Base-by-base conservation (phyloP, 2,888 invertebrate genomes). In the Keiferia lycopersicella region DNA sequence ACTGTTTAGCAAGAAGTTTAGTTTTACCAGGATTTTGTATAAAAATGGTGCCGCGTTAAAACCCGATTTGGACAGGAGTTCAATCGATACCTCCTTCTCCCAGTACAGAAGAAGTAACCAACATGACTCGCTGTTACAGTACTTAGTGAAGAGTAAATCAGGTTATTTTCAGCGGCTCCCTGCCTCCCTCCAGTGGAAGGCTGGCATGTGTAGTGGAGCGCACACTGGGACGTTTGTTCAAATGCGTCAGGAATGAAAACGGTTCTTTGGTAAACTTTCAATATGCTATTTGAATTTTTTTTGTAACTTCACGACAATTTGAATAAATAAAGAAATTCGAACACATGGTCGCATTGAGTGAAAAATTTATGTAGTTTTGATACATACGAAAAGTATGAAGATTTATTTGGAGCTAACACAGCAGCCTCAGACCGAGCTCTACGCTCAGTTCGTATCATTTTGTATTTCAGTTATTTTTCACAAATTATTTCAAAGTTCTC, bases 161-260 rank as follows among this genome's bases (percentile, higher is more conserved):
- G 26, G 26, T 26, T 26, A 4, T 26, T 26, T 26, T 4, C 26
- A 26, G 26, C 2, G 3, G n/a, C n/a, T n/a, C n/a, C n/a, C n/a
- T n/a, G n/a, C n/a, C n/a, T n/a, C n/a, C n/a, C n/a, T n/a, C n/a
- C n/a, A n/a, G n/a, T n/a, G n/a, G n/a, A n/a, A n/a, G n/a, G n/a
- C n/a, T n/a, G n/a, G n/a, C n/a, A n/a, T n/a, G n/a, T n/a, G n/a
- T 18, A 61, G 12, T 22, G 48, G 45, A 48, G 30, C 11, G 1
- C 41, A 26, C 60, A n/a, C 26, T 3, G 48, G 34, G 34, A 61
- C 61, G 30, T 50, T 60, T 61, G 61, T 61, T 61, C 61, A 50
- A 41, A 30, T 34, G 61, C 45, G 26, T 26, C 10, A 34, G 61
- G 50, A 45, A 34, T 22, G 30, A 45, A 41, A 48, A 61, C 34